A percentile compares a stretch with the other conserved stretches of the same genome.
Evolutionary conservation across 2,888 invertebrate genomes (phyloP).

Genomic region (Papilio gigon): DNA sequence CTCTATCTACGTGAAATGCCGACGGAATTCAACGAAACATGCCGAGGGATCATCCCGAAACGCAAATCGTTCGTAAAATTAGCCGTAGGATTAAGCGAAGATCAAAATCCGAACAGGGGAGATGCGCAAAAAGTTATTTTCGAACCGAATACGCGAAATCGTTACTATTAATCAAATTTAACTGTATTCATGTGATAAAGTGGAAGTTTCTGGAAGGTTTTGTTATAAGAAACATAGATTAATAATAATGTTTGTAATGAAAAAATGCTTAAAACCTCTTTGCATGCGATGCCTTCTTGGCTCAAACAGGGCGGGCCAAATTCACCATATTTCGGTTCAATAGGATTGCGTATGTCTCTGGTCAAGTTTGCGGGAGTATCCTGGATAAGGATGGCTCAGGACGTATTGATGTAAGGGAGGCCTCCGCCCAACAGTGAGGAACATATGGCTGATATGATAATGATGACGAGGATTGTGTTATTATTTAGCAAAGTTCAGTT

Average conservation of each 20-base stretch:
- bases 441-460: too few relatives aligned
- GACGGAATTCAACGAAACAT: conserved; percentile 68
- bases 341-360: too few relatives aligned
- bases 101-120: background rate
- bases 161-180: background rate
- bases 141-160: conserved; percentile 2
- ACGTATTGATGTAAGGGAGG: too few relatives aligned
- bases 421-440: too few relatives aligned
- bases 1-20: conserved; percentile 51
- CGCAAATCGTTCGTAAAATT: conserved; percentile 72
- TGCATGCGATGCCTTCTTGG: background rate
- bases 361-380: too few relatives aligned
- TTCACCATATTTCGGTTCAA: too few relatives aligned
- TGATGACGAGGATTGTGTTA: too few relatives aligned
- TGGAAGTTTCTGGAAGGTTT: background rate
- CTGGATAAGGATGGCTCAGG: too few relatives aligned
- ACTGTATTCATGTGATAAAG: background rate
- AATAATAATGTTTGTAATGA: too few relatives aligned
- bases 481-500: too few relatives aligned
- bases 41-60: conserved; percentile 53
- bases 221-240: background rate
- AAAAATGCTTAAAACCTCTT: background rate
- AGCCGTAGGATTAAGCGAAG: conserved; percentile 32
- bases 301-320: too few relatives aligned
- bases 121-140: conserved; percentile 1